Evolutionary conservation across 30 jellyfish, hydroid and myxozoan genomes (phyloP).

Genomic region (Chrysaora quinquecirrha): DNA sequence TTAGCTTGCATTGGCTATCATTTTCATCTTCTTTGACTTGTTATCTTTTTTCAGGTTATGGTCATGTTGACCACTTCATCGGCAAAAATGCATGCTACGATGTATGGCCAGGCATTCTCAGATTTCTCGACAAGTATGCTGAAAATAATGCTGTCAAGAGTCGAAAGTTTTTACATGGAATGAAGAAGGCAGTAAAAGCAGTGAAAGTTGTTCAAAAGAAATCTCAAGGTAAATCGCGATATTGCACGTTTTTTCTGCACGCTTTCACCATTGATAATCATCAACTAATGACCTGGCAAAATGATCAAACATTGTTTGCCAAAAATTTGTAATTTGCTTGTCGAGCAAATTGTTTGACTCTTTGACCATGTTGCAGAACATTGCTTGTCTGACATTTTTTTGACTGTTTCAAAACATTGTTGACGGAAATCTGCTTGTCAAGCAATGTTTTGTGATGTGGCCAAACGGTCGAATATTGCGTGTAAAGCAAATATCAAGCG

Average conservation of each 20-base stretch:
- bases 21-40: too few relatives aligned
- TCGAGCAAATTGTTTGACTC: too few relatives aligned
- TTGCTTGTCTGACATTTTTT: background rate
- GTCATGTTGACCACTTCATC: conserved; percentile 77
- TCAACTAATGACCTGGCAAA: too few relatives aligned
- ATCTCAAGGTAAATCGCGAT: conserved; percentile 27
- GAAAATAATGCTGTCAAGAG: conserved; percentile 32
- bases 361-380: background rate
- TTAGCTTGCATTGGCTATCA: too few relatives aligned
- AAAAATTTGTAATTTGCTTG: too few relatives aligned
- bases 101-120: conserved; percentile 62
- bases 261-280: background rate
- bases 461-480: too few relatives aligned
- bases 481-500: too few relatives aligned
- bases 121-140: conserved; percentile 68
- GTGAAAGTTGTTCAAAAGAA: conserved; percentile 15
- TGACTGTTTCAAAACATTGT: too few relatives aligned
- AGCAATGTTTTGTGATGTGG: too few relatives aligned
- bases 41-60: conserved; percentile 64
- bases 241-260: background rate
- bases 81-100: conserved; percentile 79
- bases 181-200: conserved; percentile 27
- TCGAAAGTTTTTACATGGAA: background rate
- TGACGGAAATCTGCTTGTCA: too few relatives aligned
- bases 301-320: too few relatives aligned